A percentile compares a stretch with the other conserved stretches of the same genome.
Evolutionary conservation across 2,113 vertebrate species (phyloP).

Genomic region (Rhinolophus ferrumequinum): DNA sequence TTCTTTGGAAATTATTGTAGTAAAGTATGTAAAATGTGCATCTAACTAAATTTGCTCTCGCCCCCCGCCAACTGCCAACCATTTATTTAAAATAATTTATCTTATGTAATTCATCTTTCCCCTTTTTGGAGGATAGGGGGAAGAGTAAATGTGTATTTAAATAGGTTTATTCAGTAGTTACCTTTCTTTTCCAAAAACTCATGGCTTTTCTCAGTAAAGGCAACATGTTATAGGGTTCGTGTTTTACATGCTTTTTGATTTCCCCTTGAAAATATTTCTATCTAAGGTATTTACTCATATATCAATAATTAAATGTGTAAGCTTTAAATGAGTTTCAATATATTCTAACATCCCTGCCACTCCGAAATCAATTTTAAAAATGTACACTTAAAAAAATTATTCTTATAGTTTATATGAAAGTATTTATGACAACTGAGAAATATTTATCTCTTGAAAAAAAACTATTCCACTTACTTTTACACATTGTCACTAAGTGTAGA

Average conservation of each 20-base stretch:
- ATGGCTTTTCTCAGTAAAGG: not conserved
- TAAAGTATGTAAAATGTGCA: not conserved
- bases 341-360: not conserved
- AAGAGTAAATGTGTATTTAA: not conserved
- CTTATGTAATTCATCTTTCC: not conserved
- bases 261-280: not conserved
- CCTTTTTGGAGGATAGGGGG: not conserved
- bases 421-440: not conserved
- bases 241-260: not conserved
- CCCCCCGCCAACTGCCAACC: not conserved
- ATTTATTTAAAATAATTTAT: not conserved
- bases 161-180: not conserved
- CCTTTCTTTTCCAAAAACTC: not conserved
- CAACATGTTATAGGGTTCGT: not conserved
- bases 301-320: conserved; percentile 18
- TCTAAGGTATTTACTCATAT: not conserved
- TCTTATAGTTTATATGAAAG: not conserved
- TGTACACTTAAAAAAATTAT: not conserved
- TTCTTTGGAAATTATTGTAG: not conserved
- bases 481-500: not conserved
- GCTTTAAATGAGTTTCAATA: not conserved
- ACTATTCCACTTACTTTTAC: not conserved
- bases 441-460: not conserved
- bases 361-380: not conserved
- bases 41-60: not conserved